These are phyloP conservation scores for Trochalopteron elliotii DNA, from an alignment of 2,113 vertebrate species.

Conservation along the genomic window DNA sequence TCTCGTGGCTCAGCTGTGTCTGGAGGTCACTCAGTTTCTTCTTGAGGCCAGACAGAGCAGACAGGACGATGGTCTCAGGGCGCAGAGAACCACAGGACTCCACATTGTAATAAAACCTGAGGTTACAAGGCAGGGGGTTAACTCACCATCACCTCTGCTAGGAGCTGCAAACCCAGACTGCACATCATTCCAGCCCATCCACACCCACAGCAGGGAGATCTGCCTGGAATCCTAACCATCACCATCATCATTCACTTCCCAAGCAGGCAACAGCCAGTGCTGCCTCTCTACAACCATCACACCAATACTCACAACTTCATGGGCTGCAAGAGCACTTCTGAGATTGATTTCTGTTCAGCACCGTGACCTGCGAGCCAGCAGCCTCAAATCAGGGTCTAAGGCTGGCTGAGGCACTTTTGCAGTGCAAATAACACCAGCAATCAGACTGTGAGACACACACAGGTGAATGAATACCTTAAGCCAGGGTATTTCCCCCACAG, in stretches of 20 bases:
- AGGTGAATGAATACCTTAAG: neutral
- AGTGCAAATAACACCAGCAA: neutral
- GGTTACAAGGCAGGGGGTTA: neutral
- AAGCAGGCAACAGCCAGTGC: neutral
- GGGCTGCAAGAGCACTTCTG: neutral
- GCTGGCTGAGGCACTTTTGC: neutral
- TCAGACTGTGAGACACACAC: neutral
- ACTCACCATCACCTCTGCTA: neutral
- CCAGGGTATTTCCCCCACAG: neutral
- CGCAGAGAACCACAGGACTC: conserved; percentile 95
- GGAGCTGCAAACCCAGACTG: neutral
- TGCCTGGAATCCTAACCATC: neutral
- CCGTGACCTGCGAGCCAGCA: fast-evolving
- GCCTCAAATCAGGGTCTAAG: neutral
- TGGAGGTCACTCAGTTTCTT: conserved; percentile 97
- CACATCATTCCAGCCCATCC: neutral
- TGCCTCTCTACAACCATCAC: neutral
- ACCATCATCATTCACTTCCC: neutral
- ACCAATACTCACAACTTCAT: neutral
- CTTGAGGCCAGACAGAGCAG: conserved; percentile 90
- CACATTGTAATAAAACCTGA: conserved; percentile 97
- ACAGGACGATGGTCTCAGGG: conserved; percentile 95
- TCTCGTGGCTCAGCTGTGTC: conserved; percentile 96
- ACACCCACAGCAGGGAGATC: neutral
- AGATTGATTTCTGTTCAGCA: neutral